Base-by-base conservation (phyloP, 2,888 invertebrate species). In the Octonoba sinensis region DNA sequence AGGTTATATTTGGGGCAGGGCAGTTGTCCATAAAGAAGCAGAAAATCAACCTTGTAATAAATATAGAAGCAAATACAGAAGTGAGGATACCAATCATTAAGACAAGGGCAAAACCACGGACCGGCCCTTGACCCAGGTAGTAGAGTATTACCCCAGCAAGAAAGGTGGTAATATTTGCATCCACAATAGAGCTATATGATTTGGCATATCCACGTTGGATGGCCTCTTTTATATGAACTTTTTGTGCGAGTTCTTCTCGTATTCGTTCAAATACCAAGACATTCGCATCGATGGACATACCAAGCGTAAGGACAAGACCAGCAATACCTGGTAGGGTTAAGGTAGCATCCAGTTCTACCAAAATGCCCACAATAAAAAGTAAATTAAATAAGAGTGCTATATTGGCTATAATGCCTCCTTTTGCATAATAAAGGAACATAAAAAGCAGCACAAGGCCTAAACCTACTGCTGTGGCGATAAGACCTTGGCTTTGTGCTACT, bases 261-360 rank as follows among this genome's bases (percentile, higher is more conserved):
- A 60, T 60, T 60, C 60, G 22, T 36, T 60, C 60, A 60, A 24
- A 24, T 11, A 60, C 22, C 27, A 60, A 60, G 15, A 60, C 60
- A 27, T 60, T 60, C 27, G 60, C 60, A 27, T 60, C 60, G 11
- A 60, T 36, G 8, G 60, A 24, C 60, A 60, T 60, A n/a, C 60
- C 60, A 3, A 60, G 27, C 11, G 60, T 60, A 1, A 60, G 27
- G 13, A 20, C 27, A 60, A 60, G 22, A 24, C 60, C 60, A 3
- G 60, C 60, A 13, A 60, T 60, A 15, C 60, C 60, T 27, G 60
- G 24, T 24, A 60, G 15, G 27, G 15, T 60, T 12, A 60, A 22
- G 15, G 60, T 24, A 12, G 27, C 60, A 15, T 24, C 24, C 16
- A 60, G 27, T 16, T 20, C 16, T 20, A 16, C 6, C 20, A 60